Conservation (phyloP, 1,140 invertebrate species). For the Drosophila paulistorum region DNA sequence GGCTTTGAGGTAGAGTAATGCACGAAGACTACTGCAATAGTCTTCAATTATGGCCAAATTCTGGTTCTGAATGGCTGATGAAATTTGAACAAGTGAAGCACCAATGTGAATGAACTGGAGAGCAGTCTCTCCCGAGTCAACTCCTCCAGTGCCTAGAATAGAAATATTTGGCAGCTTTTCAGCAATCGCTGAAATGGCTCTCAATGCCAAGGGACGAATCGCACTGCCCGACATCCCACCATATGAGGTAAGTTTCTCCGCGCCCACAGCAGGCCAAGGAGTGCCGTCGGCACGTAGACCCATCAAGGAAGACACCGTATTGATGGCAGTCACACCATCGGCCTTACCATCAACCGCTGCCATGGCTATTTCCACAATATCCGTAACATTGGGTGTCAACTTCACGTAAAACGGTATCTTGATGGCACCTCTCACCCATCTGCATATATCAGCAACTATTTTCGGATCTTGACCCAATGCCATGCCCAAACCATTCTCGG, state of each 20-base stretch:
- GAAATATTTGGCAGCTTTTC: slow-evolving; percentile 93
- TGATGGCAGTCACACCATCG: slow-evolving; percentile 97
- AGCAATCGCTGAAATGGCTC: slow-evolving; percentile 93
- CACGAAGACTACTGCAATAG: slow-evolving; percentile 94
- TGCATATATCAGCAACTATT: slow-evolving; percentile 93
- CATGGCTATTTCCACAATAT: slow-evolving; percentile 89
- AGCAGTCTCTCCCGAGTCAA: slow-evolving; percentile 96
- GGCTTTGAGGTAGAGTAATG: slow-evolving; percentile 93
- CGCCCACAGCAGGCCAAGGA: slow-evolving; percentile 96
- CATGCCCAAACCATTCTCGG: slow-evolving; percentile 97
- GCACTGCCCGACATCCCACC: slow-evolving; percentile 98
- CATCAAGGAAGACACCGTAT: slow-evolving; percentile 97
- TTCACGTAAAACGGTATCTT: slow-evolving; percentile 98
- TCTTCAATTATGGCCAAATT: slow-evolving; percentile 97
- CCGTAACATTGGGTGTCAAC: slow-evolving; percentile 98
- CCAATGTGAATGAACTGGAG: slow-evolving; percentile 96
- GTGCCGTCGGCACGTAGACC: slow-evolving; percentile 89
- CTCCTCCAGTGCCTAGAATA: slow-evolving; percentile 97
- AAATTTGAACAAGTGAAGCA: slow-evolving; percentile 94
- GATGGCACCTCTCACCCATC: slow-evolving; percentile 92
- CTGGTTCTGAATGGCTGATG: slow-evolving; percentile 98
- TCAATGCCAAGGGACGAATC: slow-evolving; percentile 94
- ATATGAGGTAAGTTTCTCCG: slow-evolving; percentile 93
- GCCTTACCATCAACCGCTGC: slow-evolving; percentile 96
- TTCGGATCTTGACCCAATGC: slow-evolving; percentile 97